Conservation (phyloP, 2,888 invertebrate genomes). For the Melanostoma mellinum region DNA sequence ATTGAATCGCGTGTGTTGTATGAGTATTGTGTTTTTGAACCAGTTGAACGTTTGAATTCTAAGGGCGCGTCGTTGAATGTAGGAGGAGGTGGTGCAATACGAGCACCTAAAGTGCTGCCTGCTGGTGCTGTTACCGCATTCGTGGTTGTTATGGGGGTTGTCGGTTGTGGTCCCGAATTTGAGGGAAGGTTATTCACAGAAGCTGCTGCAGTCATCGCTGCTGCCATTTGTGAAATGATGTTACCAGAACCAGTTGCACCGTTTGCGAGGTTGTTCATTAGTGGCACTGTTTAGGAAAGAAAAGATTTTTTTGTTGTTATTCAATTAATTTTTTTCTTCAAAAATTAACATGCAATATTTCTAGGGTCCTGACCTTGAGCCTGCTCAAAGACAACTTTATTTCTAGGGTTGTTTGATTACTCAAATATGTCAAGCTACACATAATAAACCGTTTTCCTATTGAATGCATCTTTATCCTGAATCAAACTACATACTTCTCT, state of each 20-base stretch:
- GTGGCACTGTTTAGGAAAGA: slow-evolving; percentile 63
- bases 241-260: slow-evolving; percentile 74
- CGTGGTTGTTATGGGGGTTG: slow-evolving; percentile 35
- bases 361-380: too few relatives aligned
- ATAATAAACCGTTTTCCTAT: too few relatives aligned
- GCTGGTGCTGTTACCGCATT: slow-evolving; percentile 20
- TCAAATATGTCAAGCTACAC: too few relatives aligned
- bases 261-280: slow-evolving; percentile 72
- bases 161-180: slow-evolving; percentile 61
- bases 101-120: background rate
- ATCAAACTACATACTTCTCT: too few relatives aligned
- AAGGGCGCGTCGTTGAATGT: slow-evolving; percentile 84
- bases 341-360: too few relatives aligned
- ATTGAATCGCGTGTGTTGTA: slow-evolving; percentile 34
- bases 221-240: slow-evolving; percentile 80
- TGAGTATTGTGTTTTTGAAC: slow-evolving; percentile 38
- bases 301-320: background rate
- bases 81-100: slow-evolving; percentile 57
- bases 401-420: too few relatives aligned
- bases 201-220: slow-evolving; percentile 74
- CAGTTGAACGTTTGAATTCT: slow-evolving; percentile 83
- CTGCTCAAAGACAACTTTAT: too few relatives aligned
- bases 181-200: slow-evolving; percentile 58
- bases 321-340: too few relatives aligned
- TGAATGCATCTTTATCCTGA: too few relatives aligned